Conservation (phyloP, 2,113 vertebrate genomes). For the Pluvianellus socialis region DNA sequence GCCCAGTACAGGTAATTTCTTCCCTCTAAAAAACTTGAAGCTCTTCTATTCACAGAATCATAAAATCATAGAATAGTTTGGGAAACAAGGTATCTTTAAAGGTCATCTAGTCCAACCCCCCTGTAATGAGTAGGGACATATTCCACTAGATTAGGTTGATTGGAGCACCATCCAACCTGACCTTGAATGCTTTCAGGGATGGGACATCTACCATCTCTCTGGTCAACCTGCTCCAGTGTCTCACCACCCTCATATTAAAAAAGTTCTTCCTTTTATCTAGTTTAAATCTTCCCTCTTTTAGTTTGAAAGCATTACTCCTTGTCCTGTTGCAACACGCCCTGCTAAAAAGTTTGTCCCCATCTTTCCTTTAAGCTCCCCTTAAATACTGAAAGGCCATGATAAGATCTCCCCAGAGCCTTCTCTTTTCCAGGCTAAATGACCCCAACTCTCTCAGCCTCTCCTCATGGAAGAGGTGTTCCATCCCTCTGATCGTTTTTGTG, state of each 20-base stretch:
- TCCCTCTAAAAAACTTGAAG: neutral
- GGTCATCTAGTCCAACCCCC: neutral
- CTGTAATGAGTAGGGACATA: neutral
- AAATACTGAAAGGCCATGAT: too few relatives aligned
- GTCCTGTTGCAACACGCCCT: neutral
- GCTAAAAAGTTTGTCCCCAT: neutral
- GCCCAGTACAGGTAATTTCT: neutral
- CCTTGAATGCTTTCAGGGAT: neutral
- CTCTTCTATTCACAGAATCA: neutral
- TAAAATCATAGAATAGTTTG: neutral
- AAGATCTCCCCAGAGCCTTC: too few relatives aligned
- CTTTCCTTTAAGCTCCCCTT: neutral
- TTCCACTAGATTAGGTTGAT: neutral
- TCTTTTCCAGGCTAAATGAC: too few relatives aligned
- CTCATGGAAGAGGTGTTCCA: neutral
- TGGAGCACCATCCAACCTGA: neutral
- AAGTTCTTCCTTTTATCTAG: neutral
- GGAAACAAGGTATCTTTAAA: neutral
- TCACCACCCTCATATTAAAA: neutral
- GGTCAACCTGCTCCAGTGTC: neutral
- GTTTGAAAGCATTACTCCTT: neutral
- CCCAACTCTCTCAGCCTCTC: neutral
- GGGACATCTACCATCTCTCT: neutral
- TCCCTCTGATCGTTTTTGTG: neutral
- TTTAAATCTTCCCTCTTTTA: neutral